phyloP scores from a whole-genome alignment of 2,797 vertebrate genomes.

The Schizothorax lantsangensis region DNA sequence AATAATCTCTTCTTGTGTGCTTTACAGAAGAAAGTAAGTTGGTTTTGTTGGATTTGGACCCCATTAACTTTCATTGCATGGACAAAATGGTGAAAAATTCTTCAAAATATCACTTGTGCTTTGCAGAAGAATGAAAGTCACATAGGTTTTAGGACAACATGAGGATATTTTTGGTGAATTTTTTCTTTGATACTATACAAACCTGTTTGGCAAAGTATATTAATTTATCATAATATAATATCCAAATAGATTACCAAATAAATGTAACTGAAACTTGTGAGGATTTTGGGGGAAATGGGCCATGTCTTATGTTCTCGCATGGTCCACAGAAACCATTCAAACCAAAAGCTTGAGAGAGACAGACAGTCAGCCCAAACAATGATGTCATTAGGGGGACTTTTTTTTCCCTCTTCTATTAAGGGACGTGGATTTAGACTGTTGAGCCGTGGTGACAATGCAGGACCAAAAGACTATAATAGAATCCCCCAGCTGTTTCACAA shows the following conservation, averaged over 20 bases:
- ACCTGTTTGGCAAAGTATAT: neutral
- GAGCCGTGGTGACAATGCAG: neutral
- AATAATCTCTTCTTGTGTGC: neutral
- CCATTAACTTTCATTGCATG: neutral
- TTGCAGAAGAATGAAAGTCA: neutral
- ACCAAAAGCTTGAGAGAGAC: conserved; percentile 11
- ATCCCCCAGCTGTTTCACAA: conserved; percentile 13
- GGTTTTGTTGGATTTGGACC: neutral
- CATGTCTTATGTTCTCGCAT: neutral
- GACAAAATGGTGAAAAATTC: neutral
- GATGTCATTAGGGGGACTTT: conserved; percentile 29
- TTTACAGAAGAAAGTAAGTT: neutral
- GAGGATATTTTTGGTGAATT: neutral
- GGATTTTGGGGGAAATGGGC: neutral
- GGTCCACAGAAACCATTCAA: neutral
- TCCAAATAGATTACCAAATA: neutral
- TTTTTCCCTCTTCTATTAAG: conserved; percentile 15
- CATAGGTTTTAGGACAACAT: too few relatives aligned
- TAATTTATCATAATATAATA: neutral
- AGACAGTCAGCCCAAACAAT: conserved; percentile 34
- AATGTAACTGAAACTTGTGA: neutral
- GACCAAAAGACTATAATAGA: neutral
- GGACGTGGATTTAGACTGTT: neutral
- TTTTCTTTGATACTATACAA: neutral
- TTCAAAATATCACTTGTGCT: neutral